Evolutionary conservation across 2,797 vertebrate genomes (phyloP), one percentile per base, ranked within the genome.

Genomic region (Otolemur crassicaudatus): DNA sequence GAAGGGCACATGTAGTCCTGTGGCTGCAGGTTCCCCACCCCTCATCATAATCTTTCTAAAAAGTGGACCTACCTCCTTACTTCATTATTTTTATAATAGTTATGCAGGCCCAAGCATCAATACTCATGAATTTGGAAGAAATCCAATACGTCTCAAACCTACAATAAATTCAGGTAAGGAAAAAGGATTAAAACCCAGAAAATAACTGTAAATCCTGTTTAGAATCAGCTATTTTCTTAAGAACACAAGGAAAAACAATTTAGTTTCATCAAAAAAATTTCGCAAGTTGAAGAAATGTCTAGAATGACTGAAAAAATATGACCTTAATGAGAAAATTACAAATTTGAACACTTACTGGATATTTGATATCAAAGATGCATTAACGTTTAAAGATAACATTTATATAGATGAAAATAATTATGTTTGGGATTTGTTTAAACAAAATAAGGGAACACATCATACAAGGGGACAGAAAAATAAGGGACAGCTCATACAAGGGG

Each of bases 101-200:
- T 84, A 87, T 27, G 27, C 25, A 82, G 20, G 31, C 19, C 23
- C 72, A 92, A 89, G 27, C 29, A 89, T 85, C 60, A 95, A 49
- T n/a, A 76, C 43, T 61, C 37, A 31, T 10, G 20, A 81, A 70
- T 92, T 43, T 83, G 37, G 67, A 80, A 95, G 43, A 92, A 31
- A 81, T 49, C 19, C 11, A 82, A 2, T 29, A 34, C 31, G 65
- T 93, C 73, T 90, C n/a, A 92, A 53, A 75, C 53, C 70, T 92
- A 58, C 17, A 92, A 70, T 76, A 93, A 86, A 77, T 82, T 76
- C 34, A 88, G 37, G 9, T 60, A 91, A 79, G 31, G 70, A 91
- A 91, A 91, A 91, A 92, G 49, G 61, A 80, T 60, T 86, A 84
- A 87, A 89, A 80, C 25, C n/a, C 72, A 91, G 63, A 95, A 94